Evolutionary conservation across 1,140 invertebrate genomes (phyloP), one percentile per base, ranked within the genome.

Genomic region (Lordiphosa collinella): DNA sequence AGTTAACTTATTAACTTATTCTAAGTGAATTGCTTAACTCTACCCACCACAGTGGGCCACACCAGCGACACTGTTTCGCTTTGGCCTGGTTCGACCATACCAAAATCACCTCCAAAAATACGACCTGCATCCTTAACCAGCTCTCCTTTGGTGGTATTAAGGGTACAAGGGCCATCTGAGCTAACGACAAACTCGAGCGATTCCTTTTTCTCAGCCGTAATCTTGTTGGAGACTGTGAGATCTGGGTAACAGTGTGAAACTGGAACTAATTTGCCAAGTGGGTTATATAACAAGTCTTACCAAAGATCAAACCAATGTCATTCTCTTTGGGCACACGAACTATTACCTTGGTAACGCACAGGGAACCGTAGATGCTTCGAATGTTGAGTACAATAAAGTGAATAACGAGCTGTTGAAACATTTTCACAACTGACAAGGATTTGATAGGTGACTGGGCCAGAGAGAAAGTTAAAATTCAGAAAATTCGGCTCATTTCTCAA

Each of bases 221-320:
- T 38, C 2, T 13, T 51, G 53, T 87, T 87, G 16, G 16, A 34
- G 1, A 87, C 46, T 1, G 68, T 74, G 11, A 87, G 41, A 70
- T 87, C 85, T 87, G 13, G 0, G 8, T 5, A 4, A 25, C 13
- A 34, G 0, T 10, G 9, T n/a, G 36, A 10, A 7, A 6, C 0
- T 2, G 25, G 2, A 7, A 6, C 0, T 2, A 16, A 2, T 14
- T 2, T 0, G 18, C 11, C 7, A 2, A 16, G 3, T 0, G 5
- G 16, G n/a, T 7, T 25, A 1, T 13, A 1, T 1, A 1, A 3
- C 3, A 2, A 4, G 10, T 3, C 57, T 69, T 46, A 87, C 85
- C 85, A 8, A 87, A 87, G 32, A 87, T 66, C 9, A 87, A 34
- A 4, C 85, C 85, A 38, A 87, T 82, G 44, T 87, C 85, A 7